Evolutionary conservation across 2,888 invertebrate species (phyloP).

Genomic region (Tinea semifulvella): DNA sequence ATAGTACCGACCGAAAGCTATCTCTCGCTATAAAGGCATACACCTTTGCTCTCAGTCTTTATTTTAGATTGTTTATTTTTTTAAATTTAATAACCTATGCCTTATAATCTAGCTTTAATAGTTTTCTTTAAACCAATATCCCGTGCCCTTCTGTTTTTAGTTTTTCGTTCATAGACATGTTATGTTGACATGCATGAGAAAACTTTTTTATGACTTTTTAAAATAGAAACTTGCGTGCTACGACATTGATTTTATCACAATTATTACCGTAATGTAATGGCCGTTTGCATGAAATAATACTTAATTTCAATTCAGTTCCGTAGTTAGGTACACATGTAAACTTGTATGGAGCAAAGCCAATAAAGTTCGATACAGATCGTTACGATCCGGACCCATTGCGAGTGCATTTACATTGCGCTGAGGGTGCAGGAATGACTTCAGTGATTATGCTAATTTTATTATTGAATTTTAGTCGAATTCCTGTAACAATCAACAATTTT

Average conservation of each 20-base stretch:
- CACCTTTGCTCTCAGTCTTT: no score
- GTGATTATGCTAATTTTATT: slow-evolving; percentile 63
- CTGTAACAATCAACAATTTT: no score
- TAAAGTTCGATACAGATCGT: slow-evolving; percentile 41
- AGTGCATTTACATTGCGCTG: slow-evolving; percentile 15
- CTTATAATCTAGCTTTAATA: no score
- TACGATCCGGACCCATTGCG: slow-evolving; percentile 12
- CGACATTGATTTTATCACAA: slow-evolving; percentile 37
- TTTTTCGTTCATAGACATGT: no score
- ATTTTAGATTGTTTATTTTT: no score
- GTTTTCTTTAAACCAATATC: no score
- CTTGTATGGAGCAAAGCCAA: slow-evolving; percentile 47
- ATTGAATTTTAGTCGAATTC: no score
- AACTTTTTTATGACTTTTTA: not conserved
- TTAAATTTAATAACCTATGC: no score
- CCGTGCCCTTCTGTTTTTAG: no score
- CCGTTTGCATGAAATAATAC: slow-evolving; percentile 59
- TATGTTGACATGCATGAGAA: no score
- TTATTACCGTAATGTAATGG: slow-evolving; percentile 40
- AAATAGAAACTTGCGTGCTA: not conserved
- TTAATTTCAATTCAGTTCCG: slow-evolving; percentile 54
- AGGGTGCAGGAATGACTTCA: slow-evolving; percentile 46
- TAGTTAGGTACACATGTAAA: slow-evolving; percentile 43
- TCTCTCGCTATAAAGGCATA: no score
- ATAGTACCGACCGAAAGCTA: no score